Conservation (phyloP, 2,888 invertebrate species). For the Ceramica pisi region DNA sequence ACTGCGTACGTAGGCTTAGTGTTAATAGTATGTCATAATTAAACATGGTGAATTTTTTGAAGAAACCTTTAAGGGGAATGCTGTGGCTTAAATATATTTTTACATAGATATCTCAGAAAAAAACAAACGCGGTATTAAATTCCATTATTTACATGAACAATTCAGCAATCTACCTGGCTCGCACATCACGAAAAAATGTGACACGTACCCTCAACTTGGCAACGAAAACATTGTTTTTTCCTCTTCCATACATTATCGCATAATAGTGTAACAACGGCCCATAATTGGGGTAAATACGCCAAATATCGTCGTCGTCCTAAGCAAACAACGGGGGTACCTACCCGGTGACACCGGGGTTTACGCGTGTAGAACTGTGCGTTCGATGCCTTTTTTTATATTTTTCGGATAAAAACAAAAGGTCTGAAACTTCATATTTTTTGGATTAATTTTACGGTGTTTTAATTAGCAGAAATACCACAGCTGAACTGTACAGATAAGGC, state of each 20-base stretch:
- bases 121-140: slow-evolving; percentile 34
- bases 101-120: neutral
- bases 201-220: slow-evolving; percentile 71
- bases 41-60: too few relatives aligned
- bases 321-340: slow-evolving; percentile 70
- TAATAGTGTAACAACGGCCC: slow-evolving; percentile 70
- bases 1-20: too few relatives aligned
- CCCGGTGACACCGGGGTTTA: slow-evolving; percentile 35
- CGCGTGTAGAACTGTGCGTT: slow-evolving; percentile 38
- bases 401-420: neutral
- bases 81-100: too few relatives aligned
- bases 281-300: slow-evolving; percentile 81
- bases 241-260: slow-evolving; percentile 68
- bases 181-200: slow-evolving; percentile 61
- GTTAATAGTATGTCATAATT: too few relatives aligned
- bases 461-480: too few relatives aligned
- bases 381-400: slow-evolving; percentile 25
- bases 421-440: neutral
- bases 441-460: neutral
- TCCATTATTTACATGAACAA: slow-evolving; percentile 39
- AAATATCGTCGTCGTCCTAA: slow-evolving; percentile 80
- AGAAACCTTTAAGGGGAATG: too few relatives aligned
- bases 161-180: slow-evolving; percentile 60
- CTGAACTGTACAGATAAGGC: too few relatives aligned
- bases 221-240: slow-evolving; percentile 63